These are phyloP conservation scores for Zootermopsis nevadensis DNA, from an alignment of 2,888 invertebrate species.

Conservation along the genomic window DNA sequence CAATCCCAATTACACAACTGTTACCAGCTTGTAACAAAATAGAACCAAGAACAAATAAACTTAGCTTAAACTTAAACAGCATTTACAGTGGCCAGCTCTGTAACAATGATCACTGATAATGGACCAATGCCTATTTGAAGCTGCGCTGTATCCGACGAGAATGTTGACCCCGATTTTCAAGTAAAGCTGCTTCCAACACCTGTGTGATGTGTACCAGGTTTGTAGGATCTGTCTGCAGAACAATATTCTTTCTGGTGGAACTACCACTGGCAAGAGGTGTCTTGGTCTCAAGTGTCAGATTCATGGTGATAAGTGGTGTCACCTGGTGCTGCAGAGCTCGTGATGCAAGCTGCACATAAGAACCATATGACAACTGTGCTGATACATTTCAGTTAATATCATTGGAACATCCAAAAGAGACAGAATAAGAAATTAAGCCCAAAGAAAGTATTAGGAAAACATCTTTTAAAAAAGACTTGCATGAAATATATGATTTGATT, in stretches of 20 bases:
- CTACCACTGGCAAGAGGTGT: neutral
- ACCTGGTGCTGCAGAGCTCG: conserved; percentile 70
- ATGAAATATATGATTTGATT: too few species aligned
- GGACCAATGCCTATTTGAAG: conserved; percentile 55
- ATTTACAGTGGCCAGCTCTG: too few species aligned
- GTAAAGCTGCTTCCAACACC: conserved; percentile 71
- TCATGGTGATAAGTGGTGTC: conserved; percentile 70
- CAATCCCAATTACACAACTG: too few species aligned
- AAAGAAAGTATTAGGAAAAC: too few species aligned
- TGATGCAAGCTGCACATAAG: conserved; percentile 66
- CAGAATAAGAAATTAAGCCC: neutral
- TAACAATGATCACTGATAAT: too few species aligned
- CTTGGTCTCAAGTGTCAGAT: conserved; percentile 65
- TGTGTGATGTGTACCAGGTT: conserved; percentile 72
- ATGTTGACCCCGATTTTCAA: conserved; percentile 70
- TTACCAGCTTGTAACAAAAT: too few species aligned
- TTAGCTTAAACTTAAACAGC: too few species aligned
- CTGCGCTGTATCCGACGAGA: conserved; percentile 61
- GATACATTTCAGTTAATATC: too few species aligned
- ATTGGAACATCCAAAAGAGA: neutral
- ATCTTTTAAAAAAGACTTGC: too few species aligned
- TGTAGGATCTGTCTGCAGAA: conserved; percentile 68
- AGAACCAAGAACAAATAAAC: too few species aligned
- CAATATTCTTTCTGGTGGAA: conserved; percentile 51
- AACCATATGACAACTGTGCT: neutral